Conservation (phyloP, 2,113 vertebrate species). For the Cyanocitta stelleri region DNA sequence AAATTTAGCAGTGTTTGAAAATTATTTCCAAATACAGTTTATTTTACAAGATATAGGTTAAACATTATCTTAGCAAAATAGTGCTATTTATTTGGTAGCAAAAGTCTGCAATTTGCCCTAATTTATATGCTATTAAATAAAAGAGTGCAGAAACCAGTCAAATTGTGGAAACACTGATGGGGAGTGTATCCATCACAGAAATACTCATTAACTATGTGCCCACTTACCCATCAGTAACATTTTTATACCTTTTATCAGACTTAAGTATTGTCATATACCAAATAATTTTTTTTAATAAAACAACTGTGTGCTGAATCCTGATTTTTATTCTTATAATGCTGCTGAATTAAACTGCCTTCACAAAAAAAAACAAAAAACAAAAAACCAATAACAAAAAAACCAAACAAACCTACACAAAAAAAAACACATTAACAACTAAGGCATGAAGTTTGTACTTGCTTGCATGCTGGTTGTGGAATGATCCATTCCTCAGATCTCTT, state of each 20-base stretch:
- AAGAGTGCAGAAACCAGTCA: background rate
- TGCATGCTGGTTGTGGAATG: background rate
- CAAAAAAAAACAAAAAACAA: background rate
- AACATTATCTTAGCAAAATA: background rate
- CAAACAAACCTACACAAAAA: background rate
- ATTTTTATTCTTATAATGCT: background rate
- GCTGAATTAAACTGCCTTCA: background rate
- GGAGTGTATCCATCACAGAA: background rate
- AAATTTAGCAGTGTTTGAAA: background rate
- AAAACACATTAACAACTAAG: background rate
- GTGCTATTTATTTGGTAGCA: background rate
- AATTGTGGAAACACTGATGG: background rate
- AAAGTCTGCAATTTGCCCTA: background rate
- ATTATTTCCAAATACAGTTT: background rate
- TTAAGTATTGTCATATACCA: background rate
- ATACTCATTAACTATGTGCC: background rate
- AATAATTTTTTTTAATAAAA: background rate
- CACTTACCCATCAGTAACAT: background rate
- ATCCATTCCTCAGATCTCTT: background rate
- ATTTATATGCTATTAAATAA: background rate
- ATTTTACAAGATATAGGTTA: background rate
- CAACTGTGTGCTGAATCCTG: background rate
- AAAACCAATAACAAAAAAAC: background rate
- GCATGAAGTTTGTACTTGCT: background rate
- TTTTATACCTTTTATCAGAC: background rate